Conservation (phyloP, 1,140 invertebrate genomes). For the Drosophila arawakana region DNA sequence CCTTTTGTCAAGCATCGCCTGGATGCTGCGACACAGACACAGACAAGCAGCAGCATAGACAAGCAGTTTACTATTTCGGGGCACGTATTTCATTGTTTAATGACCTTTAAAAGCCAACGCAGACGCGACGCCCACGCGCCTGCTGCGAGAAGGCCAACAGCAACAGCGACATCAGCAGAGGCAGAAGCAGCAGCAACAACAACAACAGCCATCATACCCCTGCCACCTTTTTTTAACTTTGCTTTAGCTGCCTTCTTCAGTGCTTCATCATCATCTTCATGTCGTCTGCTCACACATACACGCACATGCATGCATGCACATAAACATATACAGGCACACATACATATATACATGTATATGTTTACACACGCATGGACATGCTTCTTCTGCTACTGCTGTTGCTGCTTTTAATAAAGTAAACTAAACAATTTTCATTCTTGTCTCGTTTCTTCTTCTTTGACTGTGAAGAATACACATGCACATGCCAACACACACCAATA, state of each 20-base stretch:
- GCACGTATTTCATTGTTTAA: slow-evolving; percentile 75
- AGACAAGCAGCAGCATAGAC: slow-evolving; percentile 10
- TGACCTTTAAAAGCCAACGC: slow-evolving; percentile 80
- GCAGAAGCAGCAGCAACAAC: slow-evolving; percentile 35
- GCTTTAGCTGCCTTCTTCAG: slow-evolving; percentile 53
- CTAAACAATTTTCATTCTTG: slow-evolving; percentile 83
- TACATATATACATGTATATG: slow-evolving; percentile 18
- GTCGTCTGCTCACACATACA: slow-evolving; percentile 47
- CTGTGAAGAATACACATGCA: slow-evolving; percentile 50
- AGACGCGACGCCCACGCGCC: slow-evolving; percentile 61
- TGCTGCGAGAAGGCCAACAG: slow-evolving; percentile 61
- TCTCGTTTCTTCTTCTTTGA: slow-evolving; percentile 73
- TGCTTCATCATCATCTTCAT: slow-evolving; percentile 68
- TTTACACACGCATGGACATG: slow-evolving; percentile 56
- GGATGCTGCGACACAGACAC: slow-evolving; percentile 27
- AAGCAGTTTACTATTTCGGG: slow-evolving; percentile 64
- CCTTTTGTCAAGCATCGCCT: slow-evolving; percentile 55
- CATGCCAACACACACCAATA: slow-evolving; percentile 16
- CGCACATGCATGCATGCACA: slow-evolving; percentile 12
- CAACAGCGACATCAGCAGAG: slow-evolving; percentile 28
- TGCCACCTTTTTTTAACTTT: slow-evolving; percentile 47
- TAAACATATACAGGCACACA: slow-evolving; percentile 27
- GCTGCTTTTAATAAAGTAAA: slow-evolving; percentile 81
- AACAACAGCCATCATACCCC: slow-evolving; percentile 35
- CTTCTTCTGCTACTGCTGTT: slow-evolving; percentile 54